Percentiles rank a stretch among this genome's conserved stretches.
phyloP scores from a whole-genome alignment of 1,140 invertebrate species.

The Ooceraea biroi region DNA sequence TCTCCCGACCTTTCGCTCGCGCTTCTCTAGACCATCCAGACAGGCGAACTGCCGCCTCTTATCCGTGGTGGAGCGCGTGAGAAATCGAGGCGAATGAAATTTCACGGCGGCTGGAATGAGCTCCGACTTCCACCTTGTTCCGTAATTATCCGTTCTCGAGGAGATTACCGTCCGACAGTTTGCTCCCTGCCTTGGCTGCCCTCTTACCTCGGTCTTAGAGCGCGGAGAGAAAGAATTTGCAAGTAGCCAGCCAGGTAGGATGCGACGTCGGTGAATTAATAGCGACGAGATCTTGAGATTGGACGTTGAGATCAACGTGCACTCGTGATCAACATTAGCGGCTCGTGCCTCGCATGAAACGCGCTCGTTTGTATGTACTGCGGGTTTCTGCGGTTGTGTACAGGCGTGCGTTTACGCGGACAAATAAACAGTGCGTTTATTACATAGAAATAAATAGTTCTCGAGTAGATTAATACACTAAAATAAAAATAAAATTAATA shows the following conservation, averaged over 20 bases:
- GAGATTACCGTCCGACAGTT: constrained; percentile 36
- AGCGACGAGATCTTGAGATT: constrained; percentile 23
- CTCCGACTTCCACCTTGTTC: constrained; percentile 37
- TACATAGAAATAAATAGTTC: no score
- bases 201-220: background rate
- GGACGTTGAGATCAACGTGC: constrained; percentile 7
- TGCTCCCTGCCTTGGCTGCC: background rate
- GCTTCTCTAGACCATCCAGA: background rate
- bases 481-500: no score
- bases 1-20: background rate
- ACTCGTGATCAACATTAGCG: constrained; percentile 19
- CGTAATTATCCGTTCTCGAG: constrained; percentile 49
- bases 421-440: no score
- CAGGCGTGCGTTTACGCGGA: background rate
- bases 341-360: background rate
- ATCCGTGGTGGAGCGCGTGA: constrained; percentile 34
- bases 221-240: constrained; percentile 14
- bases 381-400: background rate
- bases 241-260: background rate
- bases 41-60: constrained; percentile 13
- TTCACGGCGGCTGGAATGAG: constrained; percentile 45
- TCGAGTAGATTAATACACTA: no score
- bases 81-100: constrained; percentile 58
- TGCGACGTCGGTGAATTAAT: constrained; percentile 20
- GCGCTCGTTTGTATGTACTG: background rate